Percentiles rank a stretch among this genome's conserved stretches.
Evolutionary conservation across 2,888 invertebrate species (phyloP).

Genomic region (Scaptomyza caliginosa): DNA sequence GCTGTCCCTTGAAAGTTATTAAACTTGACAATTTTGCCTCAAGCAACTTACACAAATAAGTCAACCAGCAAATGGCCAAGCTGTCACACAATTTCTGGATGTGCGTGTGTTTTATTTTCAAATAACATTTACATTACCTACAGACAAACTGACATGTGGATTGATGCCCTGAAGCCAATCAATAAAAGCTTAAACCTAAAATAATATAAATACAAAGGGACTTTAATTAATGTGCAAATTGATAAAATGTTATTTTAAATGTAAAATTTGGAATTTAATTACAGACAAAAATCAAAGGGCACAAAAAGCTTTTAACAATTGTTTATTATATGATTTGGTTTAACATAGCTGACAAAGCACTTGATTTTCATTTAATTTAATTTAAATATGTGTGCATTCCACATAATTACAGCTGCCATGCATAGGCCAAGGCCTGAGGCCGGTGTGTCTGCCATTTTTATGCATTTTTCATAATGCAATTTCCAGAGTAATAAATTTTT

Average conservation of each 20-base stretch:
- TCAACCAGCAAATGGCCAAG: neutral
- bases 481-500: constrained; percentile 72
- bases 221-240: constrained; percentile 1
- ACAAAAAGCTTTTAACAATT: neutral
- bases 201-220: neutral
- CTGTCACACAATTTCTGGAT: neutral
- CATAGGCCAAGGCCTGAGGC: neutral
- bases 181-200: neutral
- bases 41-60: neutral
- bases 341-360: constrained; percentile 5
- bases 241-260: neutral
- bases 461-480: constrained; percentile 80
- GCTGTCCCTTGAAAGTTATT: neutral
- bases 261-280: constrained; percentile 2
- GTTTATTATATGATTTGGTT: constrained; percentile 19
- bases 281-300: neutral
- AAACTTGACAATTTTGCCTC: neutral
- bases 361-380: constrained; percentile 49
- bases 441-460: constrained; percentile 39
- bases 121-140: neutral
- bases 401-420: constrained; percentile 39
- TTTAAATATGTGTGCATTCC: constrained; percentile 32
- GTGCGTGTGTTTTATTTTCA: neutral
- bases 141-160: neutral
- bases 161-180: neutral